A percentile compares a stretch with the other conserved stretches of the same genome.
Evolutionary conservation across 2,797 vertebrate species (phyloP).

Genomic region (Carcharodon carcharias): DNA sequence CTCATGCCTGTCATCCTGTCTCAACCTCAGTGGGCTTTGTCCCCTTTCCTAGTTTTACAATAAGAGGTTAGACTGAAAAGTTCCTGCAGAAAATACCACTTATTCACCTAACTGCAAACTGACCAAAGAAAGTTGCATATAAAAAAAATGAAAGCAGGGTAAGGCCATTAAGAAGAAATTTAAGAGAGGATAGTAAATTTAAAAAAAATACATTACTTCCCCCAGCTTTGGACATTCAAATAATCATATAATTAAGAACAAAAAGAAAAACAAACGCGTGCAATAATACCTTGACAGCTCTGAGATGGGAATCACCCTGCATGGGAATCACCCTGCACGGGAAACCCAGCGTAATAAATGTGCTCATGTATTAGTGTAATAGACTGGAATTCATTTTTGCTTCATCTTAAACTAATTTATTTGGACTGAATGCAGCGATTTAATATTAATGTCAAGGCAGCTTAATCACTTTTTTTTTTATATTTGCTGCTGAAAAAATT

Average conservation of each 20-base stretch:
- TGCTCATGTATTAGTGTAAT: not conserved
- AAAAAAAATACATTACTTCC: not conserved
- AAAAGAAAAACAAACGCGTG: not conserved
- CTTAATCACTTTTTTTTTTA: not conserved
- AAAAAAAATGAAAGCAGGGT: not conserved
- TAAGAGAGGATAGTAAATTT: not conserved
- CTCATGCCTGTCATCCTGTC: not conserved
- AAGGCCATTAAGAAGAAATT: not conserved
- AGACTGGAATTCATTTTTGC: not conserved
- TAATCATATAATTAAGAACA: not conserved
- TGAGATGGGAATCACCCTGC: not conserved
- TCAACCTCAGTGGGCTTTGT: not conserved
- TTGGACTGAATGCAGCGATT: conserved; percentile 25
- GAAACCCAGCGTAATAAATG: conserved; percentile 14
- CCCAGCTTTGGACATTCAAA: not conserved
- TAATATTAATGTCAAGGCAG: not conserved
- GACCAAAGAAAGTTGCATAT: not conserved
- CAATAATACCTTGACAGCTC: not conserved
- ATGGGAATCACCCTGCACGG: not conserved
- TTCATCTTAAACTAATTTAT: not conserved
- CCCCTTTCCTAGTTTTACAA: not conserved
- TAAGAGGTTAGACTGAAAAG: not conserved
- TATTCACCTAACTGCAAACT: not conserved
- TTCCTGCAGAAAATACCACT: not conserved
- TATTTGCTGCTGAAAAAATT: not conserved